phyloP scores from a whole-genome alignment of 2,113 vertebrate genomes.

The Cnemophilus loriae region DNA sequence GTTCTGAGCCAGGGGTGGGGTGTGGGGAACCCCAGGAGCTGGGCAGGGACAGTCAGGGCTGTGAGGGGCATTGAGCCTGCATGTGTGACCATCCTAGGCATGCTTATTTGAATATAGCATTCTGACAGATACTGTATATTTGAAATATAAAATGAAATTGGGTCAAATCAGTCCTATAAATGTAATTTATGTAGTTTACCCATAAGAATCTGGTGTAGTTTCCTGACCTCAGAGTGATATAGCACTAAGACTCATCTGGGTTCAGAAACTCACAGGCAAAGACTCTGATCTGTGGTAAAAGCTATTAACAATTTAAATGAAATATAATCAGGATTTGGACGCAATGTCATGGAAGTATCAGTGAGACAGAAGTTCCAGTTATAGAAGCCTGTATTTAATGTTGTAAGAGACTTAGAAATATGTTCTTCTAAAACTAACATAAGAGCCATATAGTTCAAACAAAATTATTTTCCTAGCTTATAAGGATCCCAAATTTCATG shows the following conservation, averaged over 20 bases:
- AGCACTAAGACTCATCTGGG: background rate
- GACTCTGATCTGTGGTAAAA: background rate
- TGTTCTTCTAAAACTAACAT: background rate
- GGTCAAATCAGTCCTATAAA: background rate
- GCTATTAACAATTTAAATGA: slow-evolving; percentile 2
- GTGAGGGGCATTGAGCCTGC: background rate
- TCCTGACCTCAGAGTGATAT: background rate
- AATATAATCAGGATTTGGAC: background rate
- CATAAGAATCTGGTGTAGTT: background rate
- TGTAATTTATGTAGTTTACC: background rate
- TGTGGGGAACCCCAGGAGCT: background rate
- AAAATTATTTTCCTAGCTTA: slow-evolving; percentile 2
- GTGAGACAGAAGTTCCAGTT: background rate
- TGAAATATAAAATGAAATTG: background rate
- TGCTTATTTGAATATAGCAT: background rate
- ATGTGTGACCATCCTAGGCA: background rate
- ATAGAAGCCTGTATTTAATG: background rate
- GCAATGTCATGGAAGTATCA: background rate
- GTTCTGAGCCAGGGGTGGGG: background rate
- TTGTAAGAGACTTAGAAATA: background rate
- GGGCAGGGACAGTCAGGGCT: background rate
- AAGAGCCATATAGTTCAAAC: background rate
- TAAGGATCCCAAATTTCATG: background rate
- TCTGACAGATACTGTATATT: background rate
- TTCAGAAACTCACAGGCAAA: background rate